Base-by-base conservation (phyloP, 2,113 vertebrate species). In the Hemicordylus capensis region DNA sequence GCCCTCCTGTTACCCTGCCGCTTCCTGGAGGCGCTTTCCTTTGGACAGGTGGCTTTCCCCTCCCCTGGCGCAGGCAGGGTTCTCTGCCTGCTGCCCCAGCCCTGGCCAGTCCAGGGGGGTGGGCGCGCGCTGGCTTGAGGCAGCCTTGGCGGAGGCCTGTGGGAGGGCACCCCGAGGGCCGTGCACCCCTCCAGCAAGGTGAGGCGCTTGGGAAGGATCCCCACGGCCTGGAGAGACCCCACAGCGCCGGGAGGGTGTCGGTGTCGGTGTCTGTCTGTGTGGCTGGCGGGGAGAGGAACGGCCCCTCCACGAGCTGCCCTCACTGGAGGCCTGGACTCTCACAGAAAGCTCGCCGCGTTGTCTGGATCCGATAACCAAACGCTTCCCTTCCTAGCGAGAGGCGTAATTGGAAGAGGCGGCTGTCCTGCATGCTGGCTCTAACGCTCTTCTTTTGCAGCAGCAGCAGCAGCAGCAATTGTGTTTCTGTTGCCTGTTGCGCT, bases 231-330 rank as follows among this genome's bases (percentile, higher is more conserved):
- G n/a, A n/a, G n/a, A n/a, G n/a, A n/a, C n/a, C n/a, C n/a, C n/a
- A n/a, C n/a, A 54, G 51, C 10, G 12, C 11, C 17, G 51, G 51
- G 51, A 54, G 51, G 51, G 51, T 6, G 51, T 54, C 48, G n/a
- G 10, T 54, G 9, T 15, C 6, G 24, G 75, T 28, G 22, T 39
- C 2, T 7, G 34, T 3, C 69, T 17, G 58, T 6, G 37, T 4
- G 61, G 1, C 10, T 2, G 0, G 2, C 7, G 17, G 14, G 4
- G 6, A 17, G 76, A 63, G 8, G 5, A 46, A 37, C 7, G 17
- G 1, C 4, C 58, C 4, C 3, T 3, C 51, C 15, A 6, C 7
- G 2, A 2, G 12, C 39, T 34, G 22, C 78, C 26, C 42, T 14
- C 37, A 22, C 6, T 12, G 7, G 1, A 28, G 20, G 42, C 1